Evolutionary conservation across 2,797 vertebrate species (phyloP).

Genomic region (Hoplostethus atlanticus): DNA sequence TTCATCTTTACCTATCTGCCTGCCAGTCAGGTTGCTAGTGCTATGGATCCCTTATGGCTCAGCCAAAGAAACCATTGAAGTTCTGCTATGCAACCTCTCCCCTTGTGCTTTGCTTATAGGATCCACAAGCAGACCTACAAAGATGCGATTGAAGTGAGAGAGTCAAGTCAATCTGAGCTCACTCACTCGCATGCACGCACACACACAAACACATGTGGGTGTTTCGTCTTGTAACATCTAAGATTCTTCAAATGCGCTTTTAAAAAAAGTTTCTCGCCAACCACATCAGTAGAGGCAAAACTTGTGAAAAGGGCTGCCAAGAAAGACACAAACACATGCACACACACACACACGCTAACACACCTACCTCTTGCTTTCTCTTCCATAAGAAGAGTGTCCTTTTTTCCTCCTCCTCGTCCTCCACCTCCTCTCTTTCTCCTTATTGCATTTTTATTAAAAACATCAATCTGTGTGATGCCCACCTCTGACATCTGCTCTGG

Average conservation of each 20-base stretch:
- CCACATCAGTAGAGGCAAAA: constrained; percentile 79
- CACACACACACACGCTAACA: constrained; percentile 29
- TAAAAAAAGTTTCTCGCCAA: constrained; percentile 82
- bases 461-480: constrained; percentile 70
- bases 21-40: constrained; percentile 70
- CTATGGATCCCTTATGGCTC: constrained; percentile 74
- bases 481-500: constrained; percentile 72
- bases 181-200: constrained; percentile 50
- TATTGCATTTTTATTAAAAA: constrained; percentile 80
- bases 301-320: constrained; percentile 80
- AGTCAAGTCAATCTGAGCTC: constrained; percentile 81
- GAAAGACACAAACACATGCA: constrained; percentile 65
- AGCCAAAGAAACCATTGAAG: constrained; percentile 71
- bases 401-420: constrained; percentile 39
- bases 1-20: constrained; percentile 69
- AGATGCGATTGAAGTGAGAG: constrained; percentile 79
- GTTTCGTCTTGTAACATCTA: constrained; percentile 81
- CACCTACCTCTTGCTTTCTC: constrained; percentile 72
- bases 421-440: constrained; percentile 36
- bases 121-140: constrained; percentile 80
- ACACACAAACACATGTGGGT: constrained; percentile 75
- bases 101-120: constrained; percentile 76
- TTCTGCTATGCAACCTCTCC: constrained; percentile 71
- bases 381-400: constrained; percentile 65
- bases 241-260: constrained; percentile 82